Evolutionary conservation across 30 jellyfish, hydroid and myxozoan species (phyloP).

Genomic region (Catostylus mosaicus): DNA sequence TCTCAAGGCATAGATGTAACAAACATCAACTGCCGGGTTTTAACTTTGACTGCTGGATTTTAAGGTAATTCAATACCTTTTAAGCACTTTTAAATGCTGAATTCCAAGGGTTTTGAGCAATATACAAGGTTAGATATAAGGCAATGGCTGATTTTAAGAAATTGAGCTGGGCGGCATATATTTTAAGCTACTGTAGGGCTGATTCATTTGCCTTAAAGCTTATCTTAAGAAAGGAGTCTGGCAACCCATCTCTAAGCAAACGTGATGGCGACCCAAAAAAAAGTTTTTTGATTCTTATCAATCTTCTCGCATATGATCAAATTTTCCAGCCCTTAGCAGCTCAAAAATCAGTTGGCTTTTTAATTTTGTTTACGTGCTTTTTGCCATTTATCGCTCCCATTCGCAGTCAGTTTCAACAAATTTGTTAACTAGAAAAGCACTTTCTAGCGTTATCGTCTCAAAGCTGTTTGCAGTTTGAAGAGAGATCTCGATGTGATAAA

Average conservation of each 20-base stretch:
- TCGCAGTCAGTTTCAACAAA: background rate
- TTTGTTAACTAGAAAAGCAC: background rate
- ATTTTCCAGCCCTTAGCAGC: background rate
- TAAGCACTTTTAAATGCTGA: too few species aligned
- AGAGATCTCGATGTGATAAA: conserved; percentile 19
- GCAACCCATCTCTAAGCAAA: background rate
- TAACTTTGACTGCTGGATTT: too few species aligned
- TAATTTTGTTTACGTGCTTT: background rate
- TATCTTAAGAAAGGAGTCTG: background rate
- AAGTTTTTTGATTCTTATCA: background rate
- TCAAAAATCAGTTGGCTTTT: background rate
- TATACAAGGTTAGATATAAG: too few species aligned
- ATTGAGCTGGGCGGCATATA: background rate
- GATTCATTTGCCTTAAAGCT: background rate
- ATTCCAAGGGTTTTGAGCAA: too few species aligned
- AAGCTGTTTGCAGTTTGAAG: background rate
- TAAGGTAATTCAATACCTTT: too few species aligned
- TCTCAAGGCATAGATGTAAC: too few species aligned
- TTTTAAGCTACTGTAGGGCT: background rate
- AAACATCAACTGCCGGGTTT: too few species aligned
- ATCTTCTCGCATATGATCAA: background rate
- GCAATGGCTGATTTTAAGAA: too few species aligned
- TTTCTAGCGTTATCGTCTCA: background rate
- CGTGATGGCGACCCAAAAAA: background rate
- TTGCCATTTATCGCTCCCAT: background rate